Evolutionary conservation across 1,140 invertebrate species (phyloP).

Genomic region (Brachionus asplanchnoidis): DNA sequence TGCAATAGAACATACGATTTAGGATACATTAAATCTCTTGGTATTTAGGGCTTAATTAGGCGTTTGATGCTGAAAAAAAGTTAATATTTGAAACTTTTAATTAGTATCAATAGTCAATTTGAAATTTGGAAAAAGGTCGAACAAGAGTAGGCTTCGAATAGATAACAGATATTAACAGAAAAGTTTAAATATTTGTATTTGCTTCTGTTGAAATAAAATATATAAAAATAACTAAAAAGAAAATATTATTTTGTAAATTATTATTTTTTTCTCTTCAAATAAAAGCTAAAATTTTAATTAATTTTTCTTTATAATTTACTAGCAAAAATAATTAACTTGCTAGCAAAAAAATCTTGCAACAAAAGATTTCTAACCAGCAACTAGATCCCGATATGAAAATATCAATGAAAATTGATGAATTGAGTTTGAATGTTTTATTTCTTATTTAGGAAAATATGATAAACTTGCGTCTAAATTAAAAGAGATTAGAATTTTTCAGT

Average conservation of each 20-base stretch:
- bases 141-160: not conserved
- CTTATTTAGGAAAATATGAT: not conserved
- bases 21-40: not conserved
- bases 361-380: not conserved
- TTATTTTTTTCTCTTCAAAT: not conserved
- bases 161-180: not conserved
- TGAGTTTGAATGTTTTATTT: not conserved
- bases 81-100: not conserved
- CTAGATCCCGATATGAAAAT: not conserved
- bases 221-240: not conserved
- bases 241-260: not conserved
- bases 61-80: not conserved
- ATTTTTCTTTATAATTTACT: not conserved
- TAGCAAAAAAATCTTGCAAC: not conserved
- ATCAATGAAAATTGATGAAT: not conserved
- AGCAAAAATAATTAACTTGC: not conserved
- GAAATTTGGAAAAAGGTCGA: slow-evolving; percentile 9
- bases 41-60: not conserved
- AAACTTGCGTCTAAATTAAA: not conserved
- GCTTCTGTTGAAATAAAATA: slow-evolving; percentile 6
- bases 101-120: slow-evolving; percentile 1
- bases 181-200: not conserved
- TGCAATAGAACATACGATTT: not conserved
- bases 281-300: not conserved
- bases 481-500: not conserved